phyloP scores from a whole-genome alignment of 2,888 invertebrate species.

The Pinctada fucata region DNA sequence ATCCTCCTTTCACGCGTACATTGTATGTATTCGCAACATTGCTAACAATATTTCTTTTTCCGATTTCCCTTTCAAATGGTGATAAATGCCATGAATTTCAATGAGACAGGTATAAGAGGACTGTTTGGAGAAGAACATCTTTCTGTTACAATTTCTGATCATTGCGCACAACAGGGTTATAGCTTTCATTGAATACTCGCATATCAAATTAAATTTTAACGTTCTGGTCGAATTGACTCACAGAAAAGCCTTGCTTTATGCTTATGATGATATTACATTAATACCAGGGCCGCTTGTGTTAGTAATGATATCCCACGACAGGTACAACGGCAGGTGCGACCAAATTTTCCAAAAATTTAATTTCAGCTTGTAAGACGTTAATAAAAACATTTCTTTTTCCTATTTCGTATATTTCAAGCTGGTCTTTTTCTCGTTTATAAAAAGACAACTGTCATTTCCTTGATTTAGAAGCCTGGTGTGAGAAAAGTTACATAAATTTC shows the following conservation, averaged over 20 bases:
- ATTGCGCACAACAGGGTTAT: not conserved
- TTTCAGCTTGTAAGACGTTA: not conserved
- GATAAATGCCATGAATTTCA: slow-evolving; percentile 1
- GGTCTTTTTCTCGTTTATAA: too few species aligned
- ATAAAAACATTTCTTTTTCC: not conserved
- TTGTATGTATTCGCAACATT: slow-evolving; percentile 1
- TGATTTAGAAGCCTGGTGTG: too few species aligned
- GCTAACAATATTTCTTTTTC: not conserved
- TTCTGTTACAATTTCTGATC: not conserved
- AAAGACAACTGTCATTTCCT: too few species aligned
- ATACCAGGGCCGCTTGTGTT: not conserved
- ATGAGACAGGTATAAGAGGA: not conserved
- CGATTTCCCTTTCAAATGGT: not conserved
- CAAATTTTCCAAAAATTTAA: not conserved
- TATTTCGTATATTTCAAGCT: too few species aligned
- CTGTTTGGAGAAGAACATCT: not conserved
- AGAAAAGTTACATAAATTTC: too few species aligned
- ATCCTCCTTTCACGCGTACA: not conserved
- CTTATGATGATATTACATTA: not conserved
- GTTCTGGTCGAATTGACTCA: slow-evolving; percentile 1
- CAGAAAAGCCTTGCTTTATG: not conserved
- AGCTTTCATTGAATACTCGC: not conserved
- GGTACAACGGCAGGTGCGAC: not conserved
- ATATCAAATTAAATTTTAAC: not conserved
- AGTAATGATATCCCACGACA: not conserved